These are phyloP conservation scores for Leptinotarsa juncta DNA, from an alignment of 2,888 invertebrate species.

Conservation along the genomic window DNA sequence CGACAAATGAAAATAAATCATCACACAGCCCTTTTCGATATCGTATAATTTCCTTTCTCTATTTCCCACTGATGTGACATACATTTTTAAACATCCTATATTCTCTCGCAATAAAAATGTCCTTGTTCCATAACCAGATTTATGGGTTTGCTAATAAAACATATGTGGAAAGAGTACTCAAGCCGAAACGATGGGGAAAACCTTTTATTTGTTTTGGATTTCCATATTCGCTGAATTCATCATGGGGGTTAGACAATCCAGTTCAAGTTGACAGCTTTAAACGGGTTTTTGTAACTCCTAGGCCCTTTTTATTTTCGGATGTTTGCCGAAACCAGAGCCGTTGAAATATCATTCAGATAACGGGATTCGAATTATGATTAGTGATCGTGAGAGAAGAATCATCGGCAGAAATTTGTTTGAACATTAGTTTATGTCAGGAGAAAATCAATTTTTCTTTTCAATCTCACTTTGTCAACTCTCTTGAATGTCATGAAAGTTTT, in stretches of 20 bases:
- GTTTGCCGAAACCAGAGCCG: background rate
- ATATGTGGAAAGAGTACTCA: constrained; percentile 42
- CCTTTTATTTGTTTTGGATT: constrained; percentile 36
- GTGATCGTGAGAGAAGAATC: too few species aligned
- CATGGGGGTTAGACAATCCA: constrained; percentile 20
- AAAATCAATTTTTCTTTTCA: too few species aligned
- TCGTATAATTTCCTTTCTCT: background rate
- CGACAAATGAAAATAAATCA: background rate
- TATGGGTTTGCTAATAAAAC: constrained; percentile 50
- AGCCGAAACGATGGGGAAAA: constrained; percentile 22
- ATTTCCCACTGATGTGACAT: background rate
- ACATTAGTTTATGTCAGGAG: too few species aligned
- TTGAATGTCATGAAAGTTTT: too few species aligned
- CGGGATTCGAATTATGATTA: background rate
- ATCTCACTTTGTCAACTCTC: too few species aligned
- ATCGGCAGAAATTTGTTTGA: too few species aligned
- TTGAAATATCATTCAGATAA: background rate
- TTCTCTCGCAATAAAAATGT: constrained; percentile 26
- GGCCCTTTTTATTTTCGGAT: constrained; percentile 9
- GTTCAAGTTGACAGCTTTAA: constrained; percentile 15
- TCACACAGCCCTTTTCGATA: background rate
- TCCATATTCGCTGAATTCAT: constrained; percentile 28
- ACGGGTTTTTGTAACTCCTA: constrained; percentile 5
- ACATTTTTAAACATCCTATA: constrained; percentile 28
- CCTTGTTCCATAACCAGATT: constrained; percentile 46